Evolutionary conservation across 2,888 invertebrate genomes (phyloP), one percentile per base, ranked within the genome.

Genomic region (Clusia tigrina): DNA sequence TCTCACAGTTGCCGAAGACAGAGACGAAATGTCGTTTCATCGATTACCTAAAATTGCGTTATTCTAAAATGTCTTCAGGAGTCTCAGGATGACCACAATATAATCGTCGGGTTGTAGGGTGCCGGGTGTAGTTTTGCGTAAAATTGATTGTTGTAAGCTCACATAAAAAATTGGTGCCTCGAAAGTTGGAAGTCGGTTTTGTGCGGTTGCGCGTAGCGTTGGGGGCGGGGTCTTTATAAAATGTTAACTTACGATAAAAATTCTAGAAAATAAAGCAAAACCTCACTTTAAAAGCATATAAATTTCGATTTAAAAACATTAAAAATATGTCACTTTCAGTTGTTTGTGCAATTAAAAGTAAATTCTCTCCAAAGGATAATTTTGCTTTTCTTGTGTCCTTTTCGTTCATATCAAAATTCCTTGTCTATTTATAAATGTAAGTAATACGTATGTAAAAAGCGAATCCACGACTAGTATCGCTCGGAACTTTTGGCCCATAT

Each of bases 101-200:
- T n/a, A n/a, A n/a, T n/a, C n/a, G n/a, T n/a, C n/a, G n/a, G n/a
- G n/a, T n/a, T n/a, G n/a, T n/a, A n/a, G n/a, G n/a, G n/a, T 32
- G 32, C 12, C 6, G 32, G 32, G 32, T 32, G 32, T 32, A 32
- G 12, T 32, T 32, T 32, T 62, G 22, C 23, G 57, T 46, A 53
- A 58, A 62, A 67, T 63, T 67, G 71, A 71, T 76, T 73, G 66
- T 71, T 66, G 64, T 67, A 67, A 73, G 73, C 75, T 74, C 70
- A 65, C n/a, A 74, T 62, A 61, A 64, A 64, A 63, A 48, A 46
- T 55, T 42, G 42, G 53, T 60, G 54, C 59, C 12, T 60, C 46
- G 67, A 63, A 64, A 68, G 67, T n/a, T n/a, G n/a, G 66, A 54
- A n/a, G 38, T 64, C 46, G 6, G 54, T 57, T 57, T 60, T 65